Conservation (phyloP, 2,113 vertebrate genomes). For the Chionodraco myersi region DNA sequence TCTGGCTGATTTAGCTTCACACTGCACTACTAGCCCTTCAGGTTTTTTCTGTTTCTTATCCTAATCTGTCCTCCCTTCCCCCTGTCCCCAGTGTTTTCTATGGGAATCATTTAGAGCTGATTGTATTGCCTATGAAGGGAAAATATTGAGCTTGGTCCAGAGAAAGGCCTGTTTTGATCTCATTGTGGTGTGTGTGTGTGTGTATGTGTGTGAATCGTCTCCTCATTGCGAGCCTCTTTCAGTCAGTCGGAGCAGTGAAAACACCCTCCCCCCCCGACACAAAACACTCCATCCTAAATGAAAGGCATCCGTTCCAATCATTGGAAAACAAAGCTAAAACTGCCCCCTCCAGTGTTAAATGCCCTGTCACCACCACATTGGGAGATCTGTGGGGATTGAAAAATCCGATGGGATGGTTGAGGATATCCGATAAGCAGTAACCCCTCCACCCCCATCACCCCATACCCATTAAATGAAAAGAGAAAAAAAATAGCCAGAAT, state of each 20-base stretch:
- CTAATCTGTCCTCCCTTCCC: constrained; percentile 35
- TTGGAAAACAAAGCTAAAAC: constrained; percentile 23
- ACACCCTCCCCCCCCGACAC: constrained; percentile 29
- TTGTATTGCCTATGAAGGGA: constrained; percentile 56
- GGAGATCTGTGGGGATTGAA: constrained; percentile 13
- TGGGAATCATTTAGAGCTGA: constrained; percentile 62
- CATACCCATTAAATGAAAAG: neutral
- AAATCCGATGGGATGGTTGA: constrained; percentile 17
- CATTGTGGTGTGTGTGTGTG: constrained; percentile 73
- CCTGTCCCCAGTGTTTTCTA: constrained; percentile 9
- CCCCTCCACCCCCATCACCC: neutral
- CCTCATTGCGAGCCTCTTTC: constrained; percentile 32
- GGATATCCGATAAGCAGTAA: neutral
- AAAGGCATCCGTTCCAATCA: constrained; percentile 44
- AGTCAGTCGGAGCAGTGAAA: constrained; percentile 39
- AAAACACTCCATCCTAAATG: constrained; percentile 46
- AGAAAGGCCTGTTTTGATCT: constrained; percentile 84
- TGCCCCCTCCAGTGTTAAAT: constrained; percentile 5
- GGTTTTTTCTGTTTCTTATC: constrained; percentile 46
- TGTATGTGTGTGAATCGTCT: constrained; percentile 31
- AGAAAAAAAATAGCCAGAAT: constrained; percentile 1
- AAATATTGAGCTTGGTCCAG: constrained; percentile 77
- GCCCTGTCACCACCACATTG: constrained; percentile 5
- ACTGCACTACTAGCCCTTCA: constrained; percentile 62
- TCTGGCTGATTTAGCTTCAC: constrained; percentile 79